A percentile compares a stretch with the other conserved stretches of the same genome.
These are phyloP conservation scores for Ammodytes marinus DNA, from an alignment of 2,113 vertebrate genomes.

Conservation along the genomic window DNA sequence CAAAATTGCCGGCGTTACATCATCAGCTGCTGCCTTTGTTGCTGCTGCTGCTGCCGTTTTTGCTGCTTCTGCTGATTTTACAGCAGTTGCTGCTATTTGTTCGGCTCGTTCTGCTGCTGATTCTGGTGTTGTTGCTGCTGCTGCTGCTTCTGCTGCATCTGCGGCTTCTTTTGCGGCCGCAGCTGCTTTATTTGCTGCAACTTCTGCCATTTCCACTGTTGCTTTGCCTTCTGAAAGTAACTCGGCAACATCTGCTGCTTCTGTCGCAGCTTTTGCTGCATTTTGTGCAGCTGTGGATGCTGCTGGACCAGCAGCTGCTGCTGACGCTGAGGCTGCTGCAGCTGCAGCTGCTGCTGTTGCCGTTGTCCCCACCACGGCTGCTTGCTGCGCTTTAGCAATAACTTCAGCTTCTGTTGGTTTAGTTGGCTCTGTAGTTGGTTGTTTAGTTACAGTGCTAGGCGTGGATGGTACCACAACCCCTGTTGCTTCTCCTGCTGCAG, in stretches of 20 bases:
- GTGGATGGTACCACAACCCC: too few relatives aligned
- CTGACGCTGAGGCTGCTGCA: not conserved
- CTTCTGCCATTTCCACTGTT: not conserved
- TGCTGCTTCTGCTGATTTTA: not conserved
- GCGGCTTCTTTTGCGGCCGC: not conserved
- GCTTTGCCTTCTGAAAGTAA: not conserved
- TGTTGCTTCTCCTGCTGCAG: too few relatives aligned
- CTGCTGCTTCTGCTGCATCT: not conserved
- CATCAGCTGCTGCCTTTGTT: not conserved
- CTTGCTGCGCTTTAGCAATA: not conserved
- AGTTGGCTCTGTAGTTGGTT: too few relatives aligned
- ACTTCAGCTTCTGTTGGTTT: too few relatives aligned
- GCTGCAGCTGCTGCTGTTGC: conserved; percentile 1
- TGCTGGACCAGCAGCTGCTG: not conserved
- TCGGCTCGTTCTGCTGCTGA: not conserved
- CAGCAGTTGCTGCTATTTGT: not conserved
- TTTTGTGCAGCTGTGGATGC: not conserved
- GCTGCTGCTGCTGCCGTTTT: not conserved
- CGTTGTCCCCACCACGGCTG: not conserved
- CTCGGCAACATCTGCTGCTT: not conserved
- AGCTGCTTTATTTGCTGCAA: conserved; percentile 1
- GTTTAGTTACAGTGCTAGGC: too few relatives aligned
- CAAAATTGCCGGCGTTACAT: not conserved
- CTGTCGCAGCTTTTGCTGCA: not conserved
- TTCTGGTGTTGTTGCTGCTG: not conserved